Evolutionary conservation across 2,888 invertebrate genomes (phyloP).

Genomic region (Automeris io): DNA sequence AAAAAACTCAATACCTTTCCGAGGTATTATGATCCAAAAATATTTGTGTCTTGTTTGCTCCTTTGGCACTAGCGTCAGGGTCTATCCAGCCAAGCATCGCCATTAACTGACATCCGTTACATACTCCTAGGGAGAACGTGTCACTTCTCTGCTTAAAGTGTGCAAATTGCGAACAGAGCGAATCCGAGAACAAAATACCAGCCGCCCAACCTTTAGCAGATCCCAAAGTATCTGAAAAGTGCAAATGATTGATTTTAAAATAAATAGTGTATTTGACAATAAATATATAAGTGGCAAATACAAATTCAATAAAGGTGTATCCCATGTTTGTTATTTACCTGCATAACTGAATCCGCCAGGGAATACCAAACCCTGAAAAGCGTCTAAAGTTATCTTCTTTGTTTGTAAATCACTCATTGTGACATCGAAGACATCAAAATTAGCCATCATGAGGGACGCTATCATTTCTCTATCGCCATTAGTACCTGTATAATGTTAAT

Average conservation of each 20-base stretch:
- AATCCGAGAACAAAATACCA: constrained; percentile 87
- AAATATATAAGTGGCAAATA: no score
- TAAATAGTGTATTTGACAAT: no score
- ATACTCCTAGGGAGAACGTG: constrained; percentile 98
- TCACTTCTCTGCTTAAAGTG: constrained; percentile 85
- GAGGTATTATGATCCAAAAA: constrained; percentile 91
- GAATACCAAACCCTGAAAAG: constrained; percentile 93
- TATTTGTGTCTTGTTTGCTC: constrained; percentile 69
- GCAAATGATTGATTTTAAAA: constrained; percentile 5
- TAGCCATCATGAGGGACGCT: constrained; percentile 89
- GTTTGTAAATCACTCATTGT: constrained; percentile 93
- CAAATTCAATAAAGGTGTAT: background rate
- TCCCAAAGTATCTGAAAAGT: constrained; percentile 88
- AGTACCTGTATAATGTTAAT: constrained; percentile 72
- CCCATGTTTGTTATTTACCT: constrained; percentile 73
- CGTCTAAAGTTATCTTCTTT: constrained; percentile 82
- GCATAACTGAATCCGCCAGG: constrained; percentile 99
- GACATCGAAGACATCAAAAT: constrained; percentile 95
- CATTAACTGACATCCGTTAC: constrained; percentile 99
- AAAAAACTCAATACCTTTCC: constrained; percentile 80
- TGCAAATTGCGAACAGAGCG: constrained; percentile 85
- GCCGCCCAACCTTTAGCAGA: constrained; percentile 99
- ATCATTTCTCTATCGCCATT: constrained; percentile 99
- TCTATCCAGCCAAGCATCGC: constrained; percentile 94
- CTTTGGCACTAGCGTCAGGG: constrained; percentile 36